Conservation (phyloP, 2,888 invertebrate genomes). For the Rutpela maculata region DNA sequence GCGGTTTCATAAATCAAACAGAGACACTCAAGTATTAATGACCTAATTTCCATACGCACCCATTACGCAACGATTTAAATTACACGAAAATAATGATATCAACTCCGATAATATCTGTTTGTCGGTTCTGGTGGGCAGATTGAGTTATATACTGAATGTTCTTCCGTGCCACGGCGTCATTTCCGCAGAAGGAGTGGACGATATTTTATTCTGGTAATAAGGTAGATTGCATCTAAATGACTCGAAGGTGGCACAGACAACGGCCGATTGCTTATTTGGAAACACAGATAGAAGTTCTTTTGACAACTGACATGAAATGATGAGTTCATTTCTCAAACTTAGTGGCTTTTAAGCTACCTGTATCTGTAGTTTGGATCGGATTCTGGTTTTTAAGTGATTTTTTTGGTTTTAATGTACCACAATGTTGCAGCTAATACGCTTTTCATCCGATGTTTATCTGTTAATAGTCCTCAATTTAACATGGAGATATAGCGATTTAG, state of each 20-base stretch:
- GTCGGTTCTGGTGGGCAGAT: constrained; percentile 66
- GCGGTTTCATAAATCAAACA: constrained; percentile 63
- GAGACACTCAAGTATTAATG: constrained; percentile 64
- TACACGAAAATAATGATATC: constrained; percentile 69
- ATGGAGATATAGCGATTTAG: constrained; percentile 14
- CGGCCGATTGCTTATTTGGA: constrained; percentile 63
- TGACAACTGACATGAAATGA: constrained; percentile 61
- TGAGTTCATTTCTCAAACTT: constrained; percentile 58
- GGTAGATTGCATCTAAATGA: constrained; percentile 69
- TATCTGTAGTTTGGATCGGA: constrained; percentile 36
- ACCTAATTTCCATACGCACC: constrained; percentile 68
- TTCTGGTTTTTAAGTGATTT: constrained; percentile 4
- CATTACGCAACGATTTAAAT: constrained; percentile 70
- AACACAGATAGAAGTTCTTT: constrained; percentile 55
- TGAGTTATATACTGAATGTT: constrained; percentile 64
- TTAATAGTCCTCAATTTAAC: constrained; percentile 12
- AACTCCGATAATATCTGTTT: constrained; percentile 66
- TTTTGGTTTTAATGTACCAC: constrained; percentile 21
- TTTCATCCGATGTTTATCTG: constrained; percentile 20
- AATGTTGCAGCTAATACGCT: constrained; percentile 24
- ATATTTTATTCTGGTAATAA: constrained; percentile 69
- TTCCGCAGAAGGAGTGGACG: constrained; percentile 67
- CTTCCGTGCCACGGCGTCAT: constrained; percentile 68
- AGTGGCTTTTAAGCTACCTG: constrained; percentile 45
- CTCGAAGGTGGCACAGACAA: constrained; percentile 64